Conservation (phyloP, 2,797 vertebrate species). For the Lepilemur septentrionalis region DNA sequence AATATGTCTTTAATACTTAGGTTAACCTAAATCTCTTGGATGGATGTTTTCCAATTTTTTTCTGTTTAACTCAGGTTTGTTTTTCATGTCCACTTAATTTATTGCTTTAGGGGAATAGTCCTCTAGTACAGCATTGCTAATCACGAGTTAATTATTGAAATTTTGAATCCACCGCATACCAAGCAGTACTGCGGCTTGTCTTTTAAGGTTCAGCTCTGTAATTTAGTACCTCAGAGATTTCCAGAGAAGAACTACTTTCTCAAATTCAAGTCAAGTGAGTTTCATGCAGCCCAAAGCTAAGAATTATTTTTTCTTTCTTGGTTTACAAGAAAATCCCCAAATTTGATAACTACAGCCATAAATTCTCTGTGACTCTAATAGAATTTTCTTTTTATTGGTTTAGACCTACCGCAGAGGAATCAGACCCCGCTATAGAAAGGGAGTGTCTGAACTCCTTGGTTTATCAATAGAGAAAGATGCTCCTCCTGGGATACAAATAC, state of each 20-base stretch:
- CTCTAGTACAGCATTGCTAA: background rate
- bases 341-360: constrained; percentile 57
- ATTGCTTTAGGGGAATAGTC: background rate
- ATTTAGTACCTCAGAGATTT: background rate
- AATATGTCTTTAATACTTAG: constrained; percentile 27
- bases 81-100: background rate
- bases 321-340: constrained; percentile 61
- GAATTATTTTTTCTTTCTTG: constrained; percentile 35
- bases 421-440: background rate
- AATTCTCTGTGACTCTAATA: constrained; percentile 60
- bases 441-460: constrained; percentile 29
- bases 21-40: constrained; percentile 12
- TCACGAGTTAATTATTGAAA: background rate
- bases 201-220: constrained; percentile 20
- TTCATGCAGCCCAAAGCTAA: constrained; percentile 40
- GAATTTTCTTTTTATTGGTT: constrained; percentile 51
- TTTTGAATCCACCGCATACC: background rate
- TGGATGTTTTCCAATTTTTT: background rate
- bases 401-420: constrained; percentile 50
- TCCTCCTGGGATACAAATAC: constrained; percentile 69
- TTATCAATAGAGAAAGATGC: constrained; percentile 20
- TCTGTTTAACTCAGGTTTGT: background rate
- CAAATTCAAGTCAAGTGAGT: constrained; percentile 31
- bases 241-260: constrained; percentile 48
- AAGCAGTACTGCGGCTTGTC: background rate